These are phyloP conservation scores for Ophiothrix spiculata DNA, from an alignment of 35 echinoderm and acorn worm species.

Conservation along the genomic window DNA sequence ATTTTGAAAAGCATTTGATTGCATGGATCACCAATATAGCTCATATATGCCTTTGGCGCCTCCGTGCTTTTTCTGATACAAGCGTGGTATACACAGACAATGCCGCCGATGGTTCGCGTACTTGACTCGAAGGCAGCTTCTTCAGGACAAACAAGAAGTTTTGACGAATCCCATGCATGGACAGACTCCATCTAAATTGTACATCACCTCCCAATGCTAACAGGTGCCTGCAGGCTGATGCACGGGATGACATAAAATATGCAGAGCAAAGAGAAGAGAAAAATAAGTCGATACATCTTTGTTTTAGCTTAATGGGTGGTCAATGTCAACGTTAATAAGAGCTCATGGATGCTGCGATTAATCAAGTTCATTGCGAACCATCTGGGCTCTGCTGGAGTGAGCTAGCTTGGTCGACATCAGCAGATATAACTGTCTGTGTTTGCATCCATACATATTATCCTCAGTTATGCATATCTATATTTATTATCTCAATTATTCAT, in stretches of 20 bases:
- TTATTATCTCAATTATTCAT: neutral
- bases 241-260: neutral
- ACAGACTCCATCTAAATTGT: neutral
- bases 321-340: neutral
- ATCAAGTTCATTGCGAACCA: neutral
- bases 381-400: neutral
- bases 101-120: neutral
- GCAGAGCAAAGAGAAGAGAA: neutral
- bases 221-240: neutral
- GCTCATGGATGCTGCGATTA: neutral
- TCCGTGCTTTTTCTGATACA: neutral
- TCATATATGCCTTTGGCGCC: conserved; percentile 1
- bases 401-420: neutral
- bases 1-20: too few relatives aligned
- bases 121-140: neutral
- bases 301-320: conserved; percentile 5
- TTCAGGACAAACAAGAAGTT: neutral
- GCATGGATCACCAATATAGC: too few relatives aligned
- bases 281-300: neutral
- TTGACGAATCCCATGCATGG: conserved; percentile 4
- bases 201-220: neutral
- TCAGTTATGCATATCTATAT: neutral
- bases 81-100: neutral
- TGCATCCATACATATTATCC: neutral
- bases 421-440: neutral